Conservation (phyloP, 2,888 invertebrate genomes). For the Caenorhabditis uteleia region DNA sequence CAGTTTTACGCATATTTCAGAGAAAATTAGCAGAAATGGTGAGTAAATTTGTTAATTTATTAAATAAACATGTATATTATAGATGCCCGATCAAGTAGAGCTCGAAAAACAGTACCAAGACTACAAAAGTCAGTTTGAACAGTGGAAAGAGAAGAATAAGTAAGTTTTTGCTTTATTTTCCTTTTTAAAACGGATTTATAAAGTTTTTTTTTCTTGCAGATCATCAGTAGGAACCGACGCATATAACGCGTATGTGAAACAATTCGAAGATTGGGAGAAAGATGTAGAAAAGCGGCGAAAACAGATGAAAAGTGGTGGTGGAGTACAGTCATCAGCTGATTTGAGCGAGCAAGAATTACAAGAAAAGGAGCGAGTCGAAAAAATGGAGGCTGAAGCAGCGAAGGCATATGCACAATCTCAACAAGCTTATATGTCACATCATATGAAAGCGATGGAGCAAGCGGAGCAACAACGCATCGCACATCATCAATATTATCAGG, state of each 20-base stretch:
- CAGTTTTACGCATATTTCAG: neutral
- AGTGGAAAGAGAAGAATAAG: conserved; percentile 67
- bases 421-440: conserved; percentile 59
- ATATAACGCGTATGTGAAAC: conserved; percentile 64
- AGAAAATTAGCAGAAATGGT: neutral
- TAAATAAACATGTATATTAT: too few relatives aligned
- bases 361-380: conserved; percentile 14
- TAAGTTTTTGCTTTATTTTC: conserved; percentile 20
- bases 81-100: too few relatives aligned
- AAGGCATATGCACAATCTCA: conserved; percentile 47
- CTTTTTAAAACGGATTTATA: conserved; percentile 5
- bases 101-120: conserved; percentile 66
- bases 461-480: conserved; percentile 31
- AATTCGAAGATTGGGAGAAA: conserved; percentile 67
- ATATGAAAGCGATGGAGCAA: conserved; percentile 51
- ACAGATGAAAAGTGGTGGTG: conserved; percentile 48
- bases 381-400: conserved; percentile 40
- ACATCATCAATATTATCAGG: conserved; percentile 19
- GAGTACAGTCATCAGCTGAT: conserved; percentile 35
- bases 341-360: neutral
- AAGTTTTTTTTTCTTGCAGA: conserved; percentile 47
- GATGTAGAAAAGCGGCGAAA: conserved; percentile 63
- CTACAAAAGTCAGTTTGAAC: conserved; percentile 65
- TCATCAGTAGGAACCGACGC: conserved; percentile 62
- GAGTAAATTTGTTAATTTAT: neutral